phyloP scores from a whole-genome alignment of 2,113 vertebrate species.

The Dipodomys merriami region DNA sequence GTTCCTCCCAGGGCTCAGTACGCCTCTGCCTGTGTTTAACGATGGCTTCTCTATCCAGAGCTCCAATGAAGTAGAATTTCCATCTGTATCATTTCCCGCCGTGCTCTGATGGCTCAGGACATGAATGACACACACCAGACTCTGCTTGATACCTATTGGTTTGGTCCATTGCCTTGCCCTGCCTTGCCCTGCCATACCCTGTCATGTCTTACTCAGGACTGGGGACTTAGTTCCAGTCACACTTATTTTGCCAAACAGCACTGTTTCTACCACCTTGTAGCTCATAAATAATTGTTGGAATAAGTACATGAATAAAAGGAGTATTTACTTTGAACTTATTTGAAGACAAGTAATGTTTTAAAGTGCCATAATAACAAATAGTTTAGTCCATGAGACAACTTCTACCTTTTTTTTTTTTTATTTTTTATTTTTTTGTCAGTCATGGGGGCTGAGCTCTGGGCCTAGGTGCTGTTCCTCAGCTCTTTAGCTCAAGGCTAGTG shows the following conservation, averaged over 20 bases:
- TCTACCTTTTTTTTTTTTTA: too few species aligned
- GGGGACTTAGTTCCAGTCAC: accelerated
- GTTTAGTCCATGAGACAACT: neutral
- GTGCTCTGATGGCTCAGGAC: too few species aligned
- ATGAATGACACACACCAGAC: neutral
- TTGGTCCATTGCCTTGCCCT: neutral
- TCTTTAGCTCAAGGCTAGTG: too few species aligned
- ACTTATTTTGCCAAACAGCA: neutral
- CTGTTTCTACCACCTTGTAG: neutral
- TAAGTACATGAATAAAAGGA: neutral
- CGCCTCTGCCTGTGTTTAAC: too few species aligned
- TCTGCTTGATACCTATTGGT: neutral
- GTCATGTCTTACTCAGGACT: neutral
- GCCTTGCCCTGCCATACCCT: neutral
- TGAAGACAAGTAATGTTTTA: neutral
- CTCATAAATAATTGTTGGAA: neutral
- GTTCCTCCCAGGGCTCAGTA: neutral
- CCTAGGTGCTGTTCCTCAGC: too few species aligned
- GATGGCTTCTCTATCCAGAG: neutral
- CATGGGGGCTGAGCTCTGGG: too few species aligned
- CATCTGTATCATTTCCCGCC: accelerated
- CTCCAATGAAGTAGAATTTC: neutral
- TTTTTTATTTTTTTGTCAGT: too few species aligned
- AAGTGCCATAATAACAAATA: neutral
- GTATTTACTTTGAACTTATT: neutral